Evolutionary conservation across 2,113 vertebrate genomes (phyloP).

Genomic region (Labeo rohita): DNA sequence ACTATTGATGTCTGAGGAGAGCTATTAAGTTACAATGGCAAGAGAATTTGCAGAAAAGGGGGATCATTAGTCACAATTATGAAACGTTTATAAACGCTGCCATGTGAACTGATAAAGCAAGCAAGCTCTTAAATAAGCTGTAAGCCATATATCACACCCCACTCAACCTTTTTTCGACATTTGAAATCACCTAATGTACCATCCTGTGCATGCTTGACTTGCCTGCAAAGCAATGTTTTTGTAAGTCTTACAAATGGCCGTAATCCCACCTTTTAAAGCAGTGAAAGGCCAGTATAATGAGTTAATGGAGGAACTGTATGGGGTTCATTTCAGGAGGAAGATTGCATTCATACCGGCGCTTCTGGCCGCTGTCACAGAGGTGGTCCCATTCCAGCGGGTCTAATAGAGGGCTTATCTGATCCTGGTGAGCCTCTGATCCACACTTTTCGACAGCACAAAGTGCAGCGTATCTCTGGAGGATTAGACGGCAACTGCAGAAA

Average conservation of each 20-base stretch:
- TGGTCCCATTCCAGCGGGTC: constrained; percentile 38
- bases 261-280: constrained; percentile 30
- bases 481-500: constrained; percentile 12
- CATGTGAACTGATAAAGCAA: not conserved
- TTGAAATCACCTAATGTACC: constrained; percentile 18
- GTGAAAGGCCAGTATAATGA: not conserved
- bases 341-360: constrained; percentile 22
- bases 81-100: not conserved
- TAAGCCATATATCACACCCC: constrained; percentile 20
- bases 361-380: constrained; percentile 15
- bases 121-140: constrained; percentile 18
- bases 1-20: constrained; percentile 29
- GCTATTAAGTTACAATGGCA: constrained; percentile 27
- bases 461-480: constrained; percentile 46
- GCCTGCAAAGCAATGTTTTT: constrained; percentile 29
- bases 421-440: constrained; percentile 44
- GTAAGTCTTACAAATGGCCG: constrained; percentile 11
- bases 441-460: constrained; percentile 33
- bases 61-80: constrained; percentile 28
- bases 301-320: constrained; percentile 33
- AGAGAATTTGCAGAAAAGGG: constrained; percentile 1
- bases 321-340: constrained; percentile 23
- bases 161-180: constrained; percentile 34
- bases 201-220: constrained; percentile 20
- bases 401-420: constrained; percentile 58